Evolutionary conservation across 2,888 invertebrate genomes (phyloP).

Genomic region (Teleiodes luculella): DNA sequence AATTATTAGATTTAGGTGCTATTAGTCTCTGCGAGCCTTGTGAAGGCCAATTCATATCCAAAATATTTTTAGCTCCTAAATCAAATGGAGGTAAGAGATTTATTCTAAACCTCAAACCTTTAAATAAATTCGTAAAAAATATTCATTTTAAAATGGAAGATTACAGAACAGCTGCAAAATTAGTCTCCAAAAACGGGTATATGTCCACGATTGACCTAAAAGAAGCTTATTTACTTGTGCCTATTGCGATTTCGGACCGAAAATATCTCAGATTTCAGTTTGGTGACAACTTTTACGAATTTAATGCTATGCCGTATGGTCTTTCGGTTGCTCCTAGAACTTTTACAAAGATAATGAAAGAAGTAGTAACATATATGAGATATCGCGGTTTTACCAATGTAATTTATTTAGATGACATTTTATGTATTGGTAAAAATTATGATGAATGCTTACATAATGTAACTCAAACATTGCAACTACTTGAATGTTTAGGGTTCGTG

Average conservation of each 20-base stretch:
- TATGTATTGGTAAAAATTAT: not conserved
- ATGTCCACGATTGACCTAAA: constrained; percentile 26
- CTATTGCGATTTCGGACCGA: not conserved
- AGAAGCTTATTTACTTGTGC: constrained; percentile 25
- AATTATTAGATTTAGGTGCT: constrained; percentile 23
- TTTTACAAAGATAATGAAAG: not conserved
- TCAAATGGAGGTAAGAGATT: constrained; percentile 23
- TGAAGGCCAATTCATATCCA: constrained; percentile 22
- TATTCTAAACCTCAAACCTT: constrained; percentile 25
- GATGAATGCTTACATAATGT: not conserved
- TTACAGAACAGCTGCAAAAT: constrained; percentile 22
- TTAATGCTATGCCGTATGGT: not conserved
- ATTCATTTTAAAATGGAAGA: constrained; percentile 31
- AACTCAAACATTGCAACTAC: not conserved
- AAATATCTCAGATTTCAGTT: not conserved
- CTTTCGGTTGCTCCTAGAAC: not conserved
- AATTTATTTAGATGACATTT: not conserved
- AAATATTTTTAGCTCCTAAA: constrained; percentile 24
- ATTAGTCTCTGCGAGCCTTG: constrained; percentile 15
- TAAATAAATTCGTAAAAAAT: constrained; percentile 24
- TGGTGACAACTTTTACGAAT: not conserved
- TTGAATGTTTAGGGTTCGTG: not conserved
- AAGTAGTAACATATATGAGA: not conserved
- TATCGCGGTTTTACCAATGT: not conserved
- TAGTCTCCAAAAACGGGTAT: constrained; percentile 18